Evolutionary conservation across 2,797 vertebrate species (phyloP), one percentile per base, ranked within the genome.

Genomic region (Tachyglossus aculeatus): DNA sequence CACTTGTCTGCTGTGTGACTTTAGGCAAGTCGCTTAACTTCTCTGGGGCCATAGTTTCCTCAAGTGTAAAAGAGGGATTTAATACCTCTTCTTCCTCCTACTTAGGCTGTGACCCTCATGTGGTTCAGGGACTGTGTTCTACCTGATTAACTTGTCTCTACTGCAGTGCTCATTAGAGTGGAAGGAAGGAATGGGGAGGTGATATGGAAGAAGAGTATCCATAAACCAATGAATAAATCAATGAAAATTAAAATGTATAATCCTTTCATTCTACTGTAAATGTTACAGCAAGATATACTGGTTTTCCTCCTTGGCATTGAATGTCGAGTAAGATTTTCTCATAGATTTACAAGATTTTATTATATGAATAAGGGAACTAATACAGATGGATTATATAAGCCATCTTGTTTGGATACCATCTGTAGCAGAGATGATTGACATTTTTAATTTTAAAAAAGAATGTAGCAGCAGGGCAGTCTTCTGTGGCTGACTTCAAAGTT

Each of bases 291-390:
- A 83, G 48, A 88, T 65, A 45, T 75, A 54, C 34, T 63, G 1
- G 15, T 75, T 67, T 56, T 65, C 78, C 63, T 84, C 16, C 27
- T 67, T 60, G 36, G 39, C 13, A 34, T 54, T 27, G 15, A 43
- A 61, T 61, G 60, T 71, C 50, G 86, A 36, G 58, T 85, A 77
- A 71, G 47, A 63, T 73, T 73, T 77, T 51, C 54, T 21, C 32
- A 41, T 22, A 11, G 9, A 29, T 58, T 88, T 88, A 48, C 12
- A 37, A 44, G 33, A 52, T 32, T 73, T 48, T 45, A 27, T 37
- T 48, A 66, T 39, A 78, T 67, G 15, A 9, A n/a, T 51, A 71
- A 39, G 29, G 44, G 47, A 37, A 18, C 45, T 45, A 64, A 39
- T 5, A 14, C 52, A 19, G 39, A 32, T 32, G 62, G 51, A 22